phyloP scores from a whole-genome alignment of 2,113 vertebrate species.

The Chlamydotis undulata region DNA sequence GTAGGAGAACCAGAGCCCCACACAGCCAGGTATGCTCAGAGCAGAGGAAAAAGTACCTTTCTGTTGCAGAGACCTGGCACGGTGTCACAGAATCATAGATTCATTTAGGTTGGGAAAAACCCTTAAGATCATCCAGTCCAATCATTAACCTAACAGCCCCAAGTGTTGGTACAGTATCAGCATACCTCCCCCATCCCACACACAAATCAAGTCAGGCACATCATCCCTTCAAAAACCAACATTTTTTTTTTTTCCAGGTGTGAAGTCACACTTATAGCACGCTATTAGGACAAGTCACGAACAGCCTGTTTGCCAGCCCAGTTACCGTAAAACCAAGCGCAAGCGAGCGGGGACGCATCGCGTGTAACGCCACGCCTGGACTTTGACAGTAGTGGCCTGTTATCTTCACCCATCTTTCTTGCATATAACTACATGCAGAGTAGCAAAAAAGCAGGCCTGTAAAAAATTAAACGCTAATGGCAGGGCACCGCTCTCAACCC shows the following conservation, averaged over 20 bases:
- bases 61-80: not conserved
- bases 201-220: not conserved
- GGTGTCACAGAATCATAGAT: not conserved
- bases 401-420: slow-evolving; percentile 15
- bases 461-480: slow-evolving; percentile 43
- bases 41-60: not conserved
- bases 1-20: not conserved
- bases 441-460: not conserved
- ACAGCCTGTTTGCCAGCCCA: not conserved
- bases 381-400: not conserved
- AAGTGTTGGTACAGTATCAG: not conserved
- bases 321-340: slow-evolving; percentile 36
- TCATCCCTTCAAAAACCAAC: not conserved
- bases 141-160: not conserved
- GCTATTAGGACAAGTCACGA: not conserved
- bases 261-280: not conserved
- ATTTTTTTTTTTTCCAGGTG: not conserved
- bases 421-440: not conserved
- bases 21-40: not conserved
- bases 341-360: not conserved
- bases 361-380: not conserved
- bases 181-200: not conserved
- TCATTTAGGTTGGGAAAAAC: not conserved
- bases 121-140: not conserved
- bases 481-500: not conserved